Conservation (phyloP, 2,888 invertebrate species). For the Dascillus cervinus region DNA sequence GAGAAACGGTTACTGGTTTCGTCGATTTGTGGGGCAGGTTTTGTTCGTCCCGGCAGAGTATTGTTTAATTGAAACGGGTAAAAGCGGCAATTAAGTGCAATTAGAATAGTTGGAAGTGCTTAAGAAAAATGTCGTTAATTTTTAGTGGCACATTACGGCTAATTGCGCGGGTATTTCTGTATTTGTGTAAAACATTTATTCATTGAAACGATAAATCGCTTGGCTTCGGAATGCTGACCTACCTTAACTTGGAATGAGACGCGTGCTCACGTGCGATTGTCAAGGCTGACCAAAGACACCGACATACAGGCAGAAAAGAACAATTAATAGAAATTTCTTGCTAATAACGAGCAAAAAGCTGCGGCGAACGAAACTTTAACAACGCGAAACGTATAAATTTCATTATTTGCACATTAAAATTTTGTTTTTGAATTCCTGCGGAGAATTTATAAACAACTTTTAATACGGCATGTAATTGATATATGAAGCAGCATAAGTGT, state of each 20-base stretch:
- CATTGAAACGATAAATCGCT: constrained; percentile 36
- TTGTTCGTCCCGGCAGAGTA: too few species aligned
- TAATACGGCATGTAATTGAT: constrained; percentile 29
- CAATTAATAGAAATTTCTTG: background rate
- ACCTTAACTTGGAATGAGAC: constrained; percentile 27
- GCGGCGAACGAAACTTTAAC: too few species aligned
- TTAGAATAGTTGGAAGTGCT: constrained; percentile 13
- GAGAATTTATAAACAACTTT: constrained; percentile 19
- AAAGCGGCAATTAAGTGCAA: constrained; percentile 12
- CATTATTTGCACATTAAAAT: too few species aligned
- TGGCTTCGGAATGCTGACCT: constrained; percentile 38
- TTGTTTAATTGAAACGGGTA: too few species aligned
- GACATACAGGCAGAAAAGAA: background rate
- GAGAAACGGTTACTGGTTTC: too few species aligned
- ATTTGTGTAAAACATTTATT: constrained; percentile 36
- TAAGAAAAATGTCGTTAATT: constrained; percentile 11
- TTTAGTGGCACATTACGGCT: constrained; percentile 11
- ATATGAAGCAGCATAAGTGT: constrained; percentile 25
- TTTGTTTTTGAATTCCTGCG: constrained; percentile 20
- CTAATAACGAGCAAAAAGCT: background rate
- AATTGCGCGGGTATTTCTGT: constrained; percentile 26
- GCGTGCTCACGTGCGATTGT: constrained; percentile 30
- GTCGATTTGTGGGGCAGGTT: too few species aligned
- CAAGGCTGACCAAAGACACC: constrained; percentile 24
- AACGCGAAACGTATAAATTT: too few species aligned